Evolutionary conservation across 2,113 vertebrate species (phyloP), one percentile per base, ranked within the genome.

Genomic region (Pluvianellus socialis): DNA sequence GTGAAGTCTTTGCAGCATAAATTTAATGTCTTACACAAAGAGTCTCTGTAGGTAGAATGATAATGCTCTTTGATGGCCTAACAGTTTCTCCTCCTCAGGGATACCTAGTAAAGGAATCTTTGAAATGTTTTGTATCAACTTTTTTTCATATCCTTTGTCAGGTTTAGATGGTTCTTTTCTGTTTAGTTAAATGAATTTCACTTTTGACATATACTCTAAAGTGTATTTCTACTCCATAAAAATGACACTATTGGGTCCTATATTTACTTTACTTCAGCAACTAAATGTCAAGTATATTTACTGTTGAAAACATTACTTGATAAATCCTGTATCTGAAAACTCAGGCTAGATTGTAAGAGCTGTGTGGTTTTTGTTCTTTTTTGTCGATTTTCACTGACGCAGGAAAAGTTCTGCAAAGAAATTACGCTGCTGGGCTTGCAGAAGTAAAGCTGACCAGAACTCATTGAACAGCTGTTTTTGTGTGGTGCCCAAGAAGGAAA

Each of bases 181-280:
- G 79, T 95, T 97, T 97, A 92, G 95, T 80, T 93, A 96, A 94
- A 96, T 97, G 62, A 95, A 90, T 97, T 90, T 94, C 58, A 67
- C 42, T 91, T 94, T 40, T 94, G 91, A 95, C 50, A 33, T 88
- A 87, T 30, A 88, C 62, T 87, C 71, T 58, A 11, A 95, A 90
- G 58, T 86, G 45, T 59, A 76, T 74, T 86, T 91, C 89, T 85
- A 44, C 84, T 94, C 72, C 63, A 84, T 88, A 84, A 94, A 95
- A 95, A 95, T 87, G 79, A 73, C 72, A 89, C 95, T 74, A 52
- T 68, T 93, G 92, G 86, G 83, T 86, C 93, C 79, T 68, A 68
- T 92, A 93, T 95, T 96, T 97, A 76, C 73, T 96, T 95, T 89
- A 82, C 66, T 82, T 88, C 83, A 77, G 68, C 72, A 90, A 80